Percentiles rank a stretch among this genome's conserved stretches.
These are phyloP conservation scores for Drosophila aff. DNA, from an alignment of 1,140 invertebrate species.

Conservation along the genomic window DNA sequence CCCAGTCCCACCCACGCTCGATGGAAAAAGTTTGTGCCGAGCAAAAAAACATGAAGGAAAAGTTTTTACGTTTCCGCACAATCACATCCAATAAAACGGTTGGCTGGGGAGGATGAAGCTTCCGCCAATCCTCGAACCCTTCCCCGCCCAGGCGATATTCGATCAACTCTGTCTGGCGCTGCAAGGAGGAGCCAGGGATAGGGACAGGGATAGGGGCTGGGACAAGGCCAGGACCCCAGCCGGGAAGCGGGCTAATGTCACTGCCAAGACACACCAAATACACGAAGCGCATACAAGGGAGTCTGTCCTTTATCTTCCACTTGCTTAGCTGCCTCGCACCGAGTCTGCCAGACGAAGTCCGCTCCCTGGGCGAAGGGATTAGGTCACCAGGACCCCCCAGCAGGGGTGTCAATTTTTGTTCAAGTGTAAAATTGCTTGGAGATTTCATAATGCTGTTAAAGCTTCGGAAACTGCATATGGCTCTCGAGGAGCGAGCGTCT, in stretches of 20 bases:
- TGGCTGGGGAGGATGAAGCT: slow-evolving; percentile 52
- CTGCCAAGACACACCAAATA: slow-evolving; percentile 55
- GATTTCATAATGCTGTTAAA: slow-evolving; percentile 80
- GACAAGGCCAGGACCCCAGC: neutral
- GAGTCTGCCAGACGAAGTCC: slow-evolving; percentile 3
- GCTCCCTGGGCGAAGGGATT: neutral
- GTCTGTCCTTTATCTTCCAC: slow-evolving; percentile 76
- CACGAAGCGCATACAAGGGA: slow-evolving; percentile 43
- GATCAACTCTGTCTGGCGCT: slow-evolving; percentile 65
- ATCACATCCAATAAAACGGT: slow-evolving; percentile 82
- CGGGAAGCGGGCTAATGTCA: slow-evolving; percentile 63
- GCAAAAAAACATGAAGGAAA: slow-evolving; percentile 49
- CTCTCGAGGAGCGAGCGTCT: slow-evolving; percentile 12
- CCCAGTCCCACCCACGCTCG: neutral
- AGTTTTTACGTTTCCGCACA: slow-evolving; percentile 79
- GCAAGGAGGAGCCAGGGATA: neutral
- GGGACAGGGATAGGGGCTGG: neutral
- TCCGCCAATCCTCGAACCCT: neutral
- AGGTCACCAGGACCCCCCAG: slow-evolving; percentile 22
- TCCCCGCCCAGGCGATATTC: slow-evolving; percentile 43
- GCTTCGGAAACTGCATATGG: slow-evolving; percentile 59
- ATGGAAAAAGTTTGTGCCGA: slow-evolving; percentile 56
- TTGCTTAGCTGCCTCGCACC: slow-evolving; percentile 62
- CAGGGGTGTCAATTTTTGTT: slow-evolving; percentile 78
- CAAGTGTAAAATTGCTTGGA: slow-evolving; percentile 82